Evolutionary conservation across 2,888 invertebrate genomes (phyloP).

Genomic region (Lamproptera curius): DNA sequence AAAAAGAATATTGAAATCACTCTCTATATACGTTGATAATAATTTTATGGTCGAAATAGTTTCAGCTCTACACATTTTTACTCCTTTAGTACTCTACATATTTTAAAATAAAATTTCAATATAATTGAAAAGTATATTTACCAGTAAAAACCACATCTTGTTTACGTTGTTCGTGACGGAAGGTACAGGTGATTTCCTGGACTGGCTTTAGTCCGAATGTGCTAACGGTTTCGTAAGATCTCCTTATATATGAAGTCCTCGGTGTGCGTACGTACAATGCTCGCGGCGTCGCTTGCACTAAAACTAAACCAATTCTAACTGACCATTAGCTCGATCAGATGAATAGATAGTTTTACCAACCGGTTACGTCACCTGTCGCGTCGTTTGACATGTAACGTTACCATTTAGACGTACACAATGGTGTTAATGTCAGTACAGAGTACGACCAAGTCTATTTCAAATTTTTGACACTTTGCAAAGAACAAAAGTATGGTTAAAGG

Average conservation of each 20-base stretch:
- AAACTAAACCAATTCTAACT: conserved; percentile 65
- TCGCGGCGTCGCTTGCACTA: conserved; percentile 46
- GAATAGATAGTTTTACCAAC: conserved; percentile 50
- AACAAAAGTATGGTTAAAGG: no score
- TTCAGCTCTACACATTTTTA: no score
- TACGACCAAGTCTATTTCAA: no score
- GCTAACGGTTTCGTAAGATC: conserved; percentile 71
- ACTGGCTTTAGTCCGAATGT: conserved; percentile 66
- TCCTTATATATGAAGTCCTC: conserved; percentile 62
- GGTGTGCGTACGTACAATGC: conserved; percentile 47
- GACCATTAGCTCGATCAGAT: conserved; percentile 58
- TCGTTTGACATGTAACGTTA: conserved; percentile 19
- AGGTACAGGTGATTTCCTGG: conserved; percentile 68
- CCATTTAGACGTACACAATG: conserved; percentile 4
- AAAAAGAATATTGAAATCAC: background rate
- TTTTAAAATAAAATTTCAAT: no score
- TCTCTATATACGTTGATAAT: conserved; percentile 5
- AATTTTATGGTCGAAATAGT: no score
- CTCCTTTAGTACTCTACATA: no score
- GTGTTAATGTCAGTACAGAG: background rate
- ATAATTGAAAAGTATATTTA: conserved; percentile 41
- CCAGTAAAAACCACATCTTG: conserved; percentile 58
- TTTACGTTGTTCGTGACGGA: conserved; percentile 41
- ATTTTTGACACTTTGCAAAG: conserved; percentile 2
- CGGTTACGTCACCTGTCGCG: conserved; percentile 45